Evolutionary conservation across 2,888 invertebrate genomes (phyloP).

Genomic region (Phyto melanocephala): DNA sequence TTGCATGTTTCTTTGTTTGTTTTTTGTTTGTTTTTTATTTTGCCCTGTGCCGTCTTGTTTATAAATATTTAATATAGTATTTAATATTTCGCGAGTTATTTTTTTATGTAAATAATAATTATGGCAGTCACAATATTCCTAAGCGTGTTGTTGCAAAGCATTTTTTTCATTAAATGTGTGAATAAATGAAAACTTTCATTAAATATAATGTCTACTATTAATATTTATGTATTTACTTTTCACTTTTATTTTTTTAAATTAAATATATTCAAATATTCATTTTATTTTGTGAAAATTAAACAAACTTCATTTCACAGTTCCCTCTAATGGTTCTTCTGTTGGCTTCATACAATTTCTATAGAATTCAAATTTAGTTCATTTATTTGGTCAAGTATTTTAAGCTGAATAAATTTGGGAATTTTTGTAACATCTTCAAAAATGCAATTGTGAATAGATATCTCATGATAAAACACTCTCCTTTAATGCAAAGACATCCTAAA

Average conservation of each 20-base stretch:
- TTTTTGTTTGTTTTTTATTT: neutral
- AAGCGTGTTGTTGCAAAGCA: neutral
- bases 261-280: neutral
- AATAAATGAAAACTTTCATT: neutral
- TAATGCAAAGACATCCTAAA: too few relatives aligned
- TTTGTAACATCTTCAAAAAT: too few relatives aligned
- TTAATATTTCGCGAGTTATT: neutral
- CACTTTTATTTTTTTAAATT: neutral
- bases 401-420: neutral
- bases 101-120: constrained; percentile 1
- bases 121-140: neutral
- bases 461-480: too few relatives aligned
- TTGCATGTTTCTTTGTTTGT: neutral
- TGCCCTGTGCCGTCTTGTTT: neutral
- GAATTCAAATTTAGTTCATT: neutral
- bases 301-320: neutral
- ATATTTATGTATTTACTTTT: neutral
- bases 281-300: neutral
- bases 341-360: neutral
- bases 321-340: neutral
- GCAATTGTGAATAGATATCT: too few relatives aligned
- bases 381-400: neutral
- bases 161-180: neutral
- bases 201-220: neutral
- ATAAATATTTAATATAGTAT: constrained; percentile 22